Base-by-base conservation (phyloP, 2,113 vertebrate species). In the Percopsis transmontana region DNA sequence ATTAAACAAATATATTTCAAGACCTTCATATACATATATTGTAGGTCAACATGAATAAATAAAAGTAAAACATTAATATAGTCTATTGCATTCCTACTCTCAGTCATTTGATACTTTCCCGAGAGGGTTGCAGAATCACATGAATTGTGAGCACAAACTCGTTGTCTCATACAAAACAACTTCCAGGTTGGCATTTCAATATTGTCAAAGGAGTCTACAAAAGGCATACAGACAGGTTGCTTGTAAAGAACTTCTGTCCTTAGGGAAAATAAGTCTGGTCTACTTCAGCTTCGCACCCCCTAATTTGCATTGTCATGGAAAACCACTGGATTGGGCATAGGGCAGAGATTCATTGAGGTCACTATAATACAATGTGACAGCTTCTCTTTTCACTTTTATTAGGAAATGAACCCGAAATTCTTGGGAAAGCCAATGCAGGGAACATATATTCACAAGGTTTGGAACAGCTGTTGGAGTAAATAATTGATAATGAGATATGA, bases 251-350 rank as follows among this genome's bases (percentile, higher is more conserved):
- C 71, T 76, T 72, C 85, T 84, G 68, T 87, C 79, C 70, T 81
- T 79, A 67, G 73, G 82, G 82, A 86, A 87, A 85, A 82, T 80
- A 85, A 86, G 79, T 82, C 76, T 89, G 80, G 85, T 89, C 86
- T 83, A 78, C 80, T 84, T 83, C 74, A 42, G 85, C 78, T 87
- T 86, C 89, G 76, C 86, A 83, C 88, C 80, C 81, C 86, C 85
- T 87, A 87, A 86, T 85, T 88, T 85, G 80, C 74, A 88, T 90
- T 90, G 90, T 90, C 89, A 88, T 89, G 90, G 84, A 89, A 90
- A 90, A 88, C 86, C 81, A 5, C 87, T 89, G 89, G 87, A 89
- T 88, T 80, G 87, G 86, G 88, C 47, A 86, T 52, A 82, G 82
- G 85, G 86, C 85, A 86, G 75, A 80, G 76, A 85, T 87, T 88